Percentiles rank a stretch among this genome's conserved stretches.
Conservation (phyloP, 2,797 vertebrate species). For the Protosalanx chinensis region DNA sequence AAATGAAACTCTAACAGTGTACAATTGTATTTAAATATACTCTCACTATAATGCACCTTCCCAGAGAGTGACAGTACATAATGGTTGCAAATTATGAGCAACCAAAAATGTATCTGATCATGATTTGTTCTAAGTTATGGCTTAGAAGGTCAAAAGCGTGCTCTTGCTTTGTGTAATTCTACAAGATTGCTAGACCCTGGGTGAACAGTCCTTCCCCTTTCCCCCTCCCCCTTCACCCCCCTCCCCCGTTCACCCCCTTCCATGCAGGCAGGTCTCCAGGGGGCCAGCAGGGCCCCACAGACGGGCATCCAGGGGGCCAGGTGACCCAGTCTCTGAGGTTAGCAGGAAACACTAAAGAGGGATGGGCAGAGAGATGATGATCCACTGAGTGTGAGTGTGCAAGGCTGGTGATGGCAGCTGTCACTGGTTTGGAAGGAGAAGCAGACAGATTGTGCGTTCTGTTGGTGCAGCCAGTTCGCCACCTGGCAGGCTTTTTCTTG, state of each 20-base stretch:
- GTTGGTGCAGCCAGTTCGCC: constrained; percentile 86
- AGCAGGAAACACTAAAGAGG: constrained; percentile 76
- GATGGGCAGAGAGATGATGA: constrained; percentile 74
- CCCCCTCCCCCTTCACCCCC: constrained; percentile 41
- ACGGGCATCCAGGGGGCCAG: constrained; percentile 72
- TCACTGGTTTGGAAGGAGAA: constrained; percentile 86
- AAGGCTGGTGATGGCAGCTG: constrained; percentile 85
- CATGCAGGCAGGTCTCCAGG: constrained; percentile 73
- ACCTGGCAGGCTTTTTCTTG: constrained; percentile 86
- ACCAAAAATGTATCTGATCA: not conserved
- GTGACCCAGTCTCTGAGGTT: constrained; percentile 75
- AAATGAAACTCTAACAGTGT: not conserved
- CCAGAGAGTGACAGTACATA: not conserved
- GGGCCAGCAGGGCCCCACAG: constrained; percentile 76
- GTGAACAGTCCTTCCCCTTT: constrained; percentile 33
- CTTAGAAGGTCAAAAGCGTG: constrained; percentile 67
- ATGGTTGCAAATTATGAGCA: not conserved
- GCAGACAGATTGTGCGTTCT: constrained; percentile 87
- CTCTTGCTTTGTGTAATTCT: constrained; percentile 70
- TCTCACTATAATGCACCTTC: not conserved
- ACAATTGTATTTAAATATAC: not conserved
- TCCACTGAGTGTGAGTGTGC: constrained; percentile 79
- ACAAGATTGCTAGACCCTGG: constrained; percentile 64
- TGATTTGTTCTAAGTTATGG: constrained; percentile 15
- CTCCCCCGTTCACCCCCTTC: constrained; percentile 40